phyloP scores from a whole-genome alignment of 2,888 invertebrate genomes.

The Elysia crispata region DNA sequence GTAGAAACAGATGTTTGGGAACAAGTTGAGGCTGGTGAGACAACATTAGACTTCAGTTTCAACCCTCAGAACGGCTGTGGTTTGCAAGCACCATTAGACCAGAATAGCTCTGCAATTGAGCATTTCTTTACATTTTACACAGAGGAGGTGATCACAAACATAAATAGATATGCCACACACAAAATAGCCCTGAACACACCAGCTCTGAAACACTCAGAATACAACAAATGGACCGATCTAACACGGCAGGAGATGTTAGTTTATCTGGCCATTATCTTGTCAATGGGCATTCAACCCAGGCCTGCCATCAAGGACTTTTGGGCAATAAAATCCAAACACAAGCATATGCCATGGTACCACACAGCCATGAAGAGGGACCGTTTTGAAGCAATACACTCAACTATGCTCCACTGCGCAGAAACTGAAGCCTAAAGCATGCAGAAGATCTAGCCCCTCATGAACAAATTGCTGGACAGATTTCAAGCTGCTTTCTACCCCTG shows the following conservation, averaged over 20 bases:
- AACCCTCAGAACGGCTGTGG: no score
- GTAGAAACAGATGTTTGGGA: no score
- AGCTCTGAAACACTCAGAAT: not conserved
- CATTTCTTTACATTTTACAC: no score
- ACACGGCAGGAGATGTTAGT: not conserved
- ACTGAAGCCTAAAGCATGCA: no score
- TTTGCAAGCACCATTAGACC: no score
- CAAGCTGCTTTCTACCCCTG: slow-evolving; percentile 12
- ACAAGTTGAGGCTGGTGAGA: no score
- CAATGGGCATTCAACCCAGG: not conserved
- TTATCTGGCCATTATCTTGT: not conserved
- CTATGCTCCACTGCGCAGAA: no score
- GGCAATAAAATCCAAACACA: not conserved
- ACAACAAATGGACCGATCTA: not conserved
- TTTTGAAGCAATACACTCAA: no score
- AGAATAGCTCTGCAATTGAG: no score
- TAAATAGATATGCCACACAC: not conserved
- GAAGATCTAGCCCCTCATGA: slow-evolving; percentile 3
- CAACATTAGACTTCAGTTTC: no score
- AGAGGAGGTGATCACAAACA: no score
- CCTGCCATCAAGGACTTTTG: not conserved
- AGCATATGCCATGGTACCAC: slow-evolving; percentile 5
- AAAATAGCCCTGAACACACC: not conserved
- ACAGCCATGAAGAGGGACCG: no score
- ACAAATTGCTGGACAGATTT: not conserved